Evolutionary conservation across 2,888 invertebrate genomes (phyloP), one percentile per base, ranked within the genome.

Genomic region (Drosophila neonasuta): DNA sequence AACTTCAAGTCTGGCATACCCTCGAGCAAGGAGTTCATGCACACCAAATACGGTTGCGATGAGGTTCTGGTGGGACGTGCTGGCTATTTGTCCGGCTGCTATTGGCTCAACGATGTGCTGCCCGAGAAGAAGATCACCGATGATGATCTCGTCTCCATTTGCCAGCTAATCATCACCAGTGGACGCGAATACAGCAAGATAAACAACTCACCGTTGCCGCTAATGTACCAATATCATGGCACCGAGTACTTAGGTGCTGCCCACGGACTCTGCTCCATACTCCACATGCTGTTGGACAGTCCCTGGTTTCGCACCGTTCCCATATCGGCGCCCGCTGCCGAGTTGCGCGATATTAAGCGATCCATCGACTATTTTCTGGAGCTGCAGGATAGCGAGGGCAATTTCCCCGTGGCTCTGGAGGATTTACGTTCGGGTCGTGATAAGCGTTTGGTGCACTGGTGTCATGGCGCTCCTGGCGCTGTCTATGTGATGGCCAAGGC

Each of bases 21-120:
- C 4, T 84, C 89, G 63, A 93, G 93, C 80, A 92, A 92, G 77
- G 92, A 93, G 55, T 80, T 90, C 52, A 89, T 91, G 73, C 95
- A 94, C 80, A 90, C 94, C 10, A 92, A 92, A 83, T 93, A 93
- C 84, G 95, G 95, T 15, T 95, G 95, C 34, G 97, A 97, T 90
- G 97, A 97, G 89, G 91, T 96, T 20, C 94, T 97, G 83, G 96
- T 97, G 1, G 97, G 97, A 0, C 92, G 97, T 69, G 94, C 97
- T 45, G 97, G 97, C 0, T 97, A 95, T 82, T 89, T 97, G 0
- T 94, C 94, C 74, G 97, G 96, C 5, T 93, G 94, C 5, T 89
- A 96, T 30, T 96, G 96, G 94, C 89, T 97, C 32, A 92, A 92
- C 74, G 88, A 90, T 64, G 78, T 89, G 0, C 63, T 91, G 46